A percentile compares a stretch with the other conserved stretches of the same genome.
phyloP scores from a whole-genome alignment of 2,888 invertebrate genomes.

The Aleiodes leptofemur region DNA sequence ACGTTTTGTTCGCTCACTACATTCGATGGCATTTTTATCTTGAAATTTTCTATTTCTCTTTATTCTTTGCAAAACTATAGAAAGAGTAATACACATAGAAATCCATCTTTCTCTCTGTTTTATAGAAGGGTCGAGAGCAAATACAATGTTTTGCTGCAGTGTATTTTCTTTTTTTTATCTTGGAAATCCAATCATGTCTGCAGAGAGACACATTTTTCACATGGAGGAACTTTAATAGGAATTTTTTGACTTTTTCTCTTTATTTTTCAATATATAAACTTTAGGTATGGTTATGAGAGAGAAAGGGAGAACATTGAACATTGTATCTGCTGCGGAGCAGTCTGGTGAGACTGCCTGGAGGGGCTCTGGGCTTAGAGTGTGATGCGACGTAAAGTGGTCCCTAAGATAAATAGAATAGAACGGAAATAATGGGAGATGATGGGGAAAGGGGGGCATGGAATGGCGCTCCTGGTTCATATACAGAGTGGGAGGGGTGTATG shows the following conservation, averaged over 20 bases:
- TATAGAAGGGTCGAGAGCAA: not conserved
- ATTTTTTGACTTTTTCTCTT: not conserved
- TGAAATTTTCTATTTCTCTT: not conserved
- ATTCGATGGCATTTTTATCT: conserved; percentile 42
- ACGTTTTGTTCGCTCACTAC: not conserved
- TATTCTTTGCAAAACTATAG: not conserved
- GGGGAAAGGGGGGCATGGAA: not conserved
- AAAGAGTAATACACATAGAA: not conserved
- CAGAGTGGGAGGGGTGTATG: conserved; percentile 21
- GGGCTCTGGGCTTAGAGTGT: conserved; percentile 12
- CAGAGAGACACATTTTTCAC: not conserved
- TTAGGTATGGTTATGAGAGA: conserved; percentile 9
- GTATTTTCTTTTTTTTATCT: too few relatives aligned
- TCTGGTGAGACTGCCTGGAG: conserved; percentile 14
- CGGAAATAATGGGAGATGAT: conserved; percentile 23
- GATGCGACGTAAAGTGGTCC: conserved; percentile 35
- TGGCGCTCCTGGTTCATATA: conserved; percentile 11
- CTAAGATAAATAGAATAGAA: conserved; percentile 43
- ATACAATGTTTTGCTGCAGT: too few relatives aligned
- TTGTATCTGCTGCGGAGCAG: conserved; percentile 15
- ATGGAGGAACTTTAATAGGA: conserved; percentile 7
- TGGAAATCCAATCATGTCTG: not conserved
- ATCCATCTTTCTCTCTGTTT: not conserved
- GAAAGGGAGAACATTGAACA: not conserved
- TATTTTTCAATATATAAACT: not conserved